Evolutionary conservation across 2,797 vertebrate species (phyloP).

Genomic region (Apogon talboti): DNA sequence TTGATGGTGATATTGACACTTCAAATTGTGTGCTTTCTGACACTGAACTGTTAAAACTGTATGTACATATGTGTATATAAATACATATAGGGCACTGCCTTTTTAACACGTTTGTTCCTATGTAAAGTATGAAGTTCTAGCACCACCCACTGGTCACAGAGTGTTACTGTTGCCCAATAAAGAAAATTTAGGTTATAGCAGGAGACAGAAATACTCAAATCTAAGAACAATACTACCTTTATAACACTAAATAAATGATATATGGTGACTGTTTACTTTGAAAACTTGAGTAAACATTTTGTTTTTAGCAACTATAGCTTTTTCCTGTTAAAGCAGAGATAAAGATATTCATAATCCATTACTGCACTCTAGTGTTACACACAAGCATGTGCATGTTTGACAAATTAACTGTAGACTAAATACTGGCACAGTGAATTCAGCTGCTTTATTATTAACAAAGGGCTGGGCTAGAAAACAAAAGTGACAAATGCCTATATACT

Average conservation of each 20-base stretch:
- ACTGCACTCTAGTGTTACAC: conserved; percentile 72
- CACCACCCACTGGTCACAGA: conserved; percentile 75
- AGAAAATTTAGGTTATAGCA: neutral
- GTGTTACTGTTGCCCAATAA: neutral
- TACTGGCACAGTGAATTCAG: too few relatives aligned
- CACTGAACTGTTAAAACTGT: conserved; percentile 21
- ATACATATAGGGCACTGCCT: conserved; percentile 11
- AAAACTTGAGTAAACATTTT: neutral
- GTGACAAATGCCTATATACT: too few relatives aligned
- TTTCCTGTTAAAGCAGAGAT: neutral
- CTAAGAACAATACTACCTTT: neutral
- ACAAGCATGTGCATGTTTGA: conserved; percentile 27
- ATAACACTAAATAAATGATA: neutral
- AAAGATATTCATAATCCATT: conserved; percentile 21
- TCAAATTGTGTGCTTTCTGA: conserved; percentile 18
- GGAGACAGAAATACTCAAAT: neutral
- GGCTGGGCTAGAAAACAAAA: too few relatives aligned
- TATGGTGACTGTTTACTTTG: neutral
- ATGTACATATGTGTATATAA: neutral
- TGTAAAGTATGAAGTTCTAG: conserved; percentile 57
- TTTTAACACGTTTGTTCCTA: conserved; percentile 9
- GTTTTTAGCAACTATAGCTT: neutral
- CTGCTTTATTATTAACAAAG: too few relatives aligned
- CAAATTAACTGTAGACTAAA: neutral
- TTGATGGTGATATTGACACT: conserved; percentile 1